Base-by-base conservation (phyloP, 2,113 vertebrate genomes). In the Pseudonaja textilis region DNA sequence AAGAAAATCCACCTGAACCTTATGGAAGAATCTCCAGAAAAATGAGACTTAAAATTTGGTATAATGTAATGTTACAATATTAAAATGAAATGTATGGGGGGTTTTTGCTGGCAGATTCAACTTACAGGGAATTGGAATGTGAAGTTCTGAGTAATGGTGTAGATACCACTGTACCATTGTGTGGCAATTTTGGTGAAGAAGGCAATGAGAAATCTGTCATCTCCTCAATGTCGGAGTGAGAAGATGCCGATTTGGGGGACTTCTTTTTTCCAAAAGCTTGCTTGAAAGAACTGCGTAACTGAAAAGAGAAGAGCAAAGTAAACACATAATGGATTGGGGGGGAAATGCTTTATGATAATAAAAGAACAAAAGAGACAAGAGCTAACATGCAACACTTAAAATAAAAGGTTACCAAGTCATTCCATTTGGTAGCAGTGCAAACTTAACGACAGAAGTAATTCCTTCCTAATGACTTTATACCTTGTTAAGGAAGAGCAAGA, bases 231-330 rank as follows among this genome's bases (percentile, higher is more conserved):
- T 99, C 99, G 0, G 99, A 99, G 96, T 99, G 99, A 90, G 99
- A 99, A 39, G 99, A 99, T 0, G 99, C 99, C 0, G 99, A 99
- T 97, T 99, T 99, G 8, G 99, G 99, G 50, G 99, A 99, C 90
- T 99, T 99, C 98, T 99, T 99, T 97, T 99, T 99, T 92, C 98
- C 98, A 92, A 99, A 99, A 5, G 99, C 99, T 97, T 99, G 99
- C 96, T 99, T 99, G 98, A 99, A 99, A 97, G 99, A 99, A 96
- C 99, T 99, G 93, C 99, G 98, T 89, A 99, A 96, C 99, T 99
- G 98, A 94, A 98, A 85, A 92, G 10, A 93, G 5, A 95, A 95
- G 89, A 95, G 20, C 18, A 52, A 93, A 93, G 96, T 89, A 50
- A 89, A 64, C 34, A 22, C 22, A 90, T 91, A 57, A 34, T 18